Conservation (phyloP, 2,113 vertebrate species). For the Elaphurus davidianus region DNA sequence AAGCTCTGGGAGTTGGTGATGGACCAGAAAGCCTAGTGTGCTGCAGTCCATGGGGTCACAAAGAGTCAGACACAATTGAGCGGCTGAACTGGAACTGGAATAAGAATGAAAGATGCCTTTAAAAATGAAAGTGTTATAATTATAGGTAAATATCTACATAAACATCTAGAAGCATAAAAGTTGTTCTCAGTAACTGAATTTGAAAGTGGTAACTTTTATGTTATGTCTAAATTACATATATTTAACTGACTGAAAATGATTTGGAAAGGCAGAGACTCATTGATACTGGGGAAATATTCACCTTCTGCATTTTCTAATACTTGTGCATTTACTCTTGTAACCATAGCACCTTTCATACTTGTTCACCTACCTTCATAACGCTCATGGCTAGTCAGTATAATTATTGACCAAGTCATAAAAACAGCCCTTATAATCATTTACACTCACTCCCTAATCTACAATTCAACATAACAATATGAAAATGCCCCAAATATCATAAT, state of each 20-base stretch:
- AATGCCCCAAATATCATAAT: neutral
- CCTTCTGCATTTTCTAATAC: neutral
- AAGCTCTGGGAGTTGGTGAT: neutral
- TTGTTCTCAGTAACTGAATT: neutral
- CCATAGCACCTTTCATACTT: neutral
- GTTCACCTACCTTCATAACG: neutral
- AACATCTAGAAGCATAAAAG: neutral
- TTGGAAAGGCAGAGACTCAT: neutral
- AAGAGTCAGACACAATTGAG: neutral
- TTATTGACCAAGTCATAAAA: neutral
- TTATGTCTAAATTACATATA: neutral
- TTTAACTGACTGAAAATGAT: neutral
- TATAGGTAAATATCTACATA: neutral
- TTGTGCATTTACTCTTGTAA: neutral
- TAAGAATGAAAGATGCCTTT: neutral
- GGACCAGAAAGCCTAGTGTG: neutral
- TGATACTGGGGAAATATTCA: neutral
- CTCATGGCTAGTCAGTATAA: neutral
- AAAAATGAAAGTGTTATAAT: neutral
- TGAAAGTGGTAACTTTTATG: neutral
- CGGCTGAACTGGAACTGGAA: neutral
- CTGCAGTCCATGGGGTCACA: neutral
- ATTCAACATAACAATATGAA: neutral
- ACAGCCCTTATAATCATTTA: neutral
- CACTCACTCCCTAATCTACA: neutral